phyloP scores from a whole-genome alignment of 2,113 vertebrate genomes.

The Stegostoma tigrinum region DNA sequence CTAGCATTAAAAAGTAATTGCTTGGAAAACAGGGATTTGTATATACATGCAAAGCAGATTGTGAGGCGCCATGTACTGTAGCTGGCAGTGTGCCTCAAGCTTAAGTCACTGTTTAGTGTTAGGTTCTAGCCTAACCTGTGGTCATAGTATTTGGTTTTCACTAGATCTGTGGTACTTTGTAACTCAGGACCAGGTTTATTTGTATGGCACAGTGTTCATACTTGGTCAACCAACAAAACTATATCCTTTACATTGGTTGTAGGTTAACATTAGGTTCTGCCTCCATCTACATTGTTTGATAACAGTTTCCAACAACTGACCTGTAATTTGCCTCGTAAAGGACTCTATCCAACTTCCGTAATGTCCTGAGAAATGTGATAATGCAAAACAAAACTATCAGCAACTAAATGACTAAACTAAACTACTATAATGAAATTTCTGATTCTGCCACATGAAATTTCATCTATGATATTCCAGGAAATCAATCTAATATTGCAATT shows the following conservation, averaged over 20 bases:
- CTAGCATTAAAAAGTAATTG: not conserved
- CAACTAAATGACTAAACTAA: not conserved
- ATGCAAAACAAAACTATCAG: not conserved
- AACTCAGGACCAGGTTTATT: not conserved
- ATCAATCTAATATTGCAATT: not conserved
- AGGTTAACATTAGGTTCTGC: not conserved
- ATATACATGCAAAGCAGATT: too few species aligned
- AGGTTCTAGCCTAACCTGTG: not conserved
- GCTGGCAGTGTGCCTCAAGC: too few species aligned
- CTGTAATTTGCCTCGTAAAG: not conserved
- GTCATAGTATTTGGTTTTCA: not conserved
- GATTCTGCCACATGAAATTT: not conserved
- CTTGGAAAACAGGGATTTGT: too few species aligned
- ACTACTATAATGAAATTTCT: not conserved
- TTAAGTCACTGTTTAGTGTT: too few species aligned
- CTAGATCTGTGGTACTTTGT: not conserved
- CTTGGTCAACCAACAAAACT: not conserved
- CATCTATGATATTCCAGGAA: not conserved
- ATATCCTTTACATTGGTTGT: not conserved
- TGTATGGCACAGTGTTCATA: not conserved
- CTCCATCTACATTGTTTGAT: not conserved
- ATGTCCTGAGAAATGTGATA: constrained; percentile 1
- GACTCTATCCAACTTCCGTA: not conserved
- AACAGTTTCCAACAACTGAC: not conserved
- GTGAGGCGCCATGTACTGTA: too few species aligned